Conservation (phyloP, 2,113 vertebrate species). For the Mormoops blainvillei region DNA sequence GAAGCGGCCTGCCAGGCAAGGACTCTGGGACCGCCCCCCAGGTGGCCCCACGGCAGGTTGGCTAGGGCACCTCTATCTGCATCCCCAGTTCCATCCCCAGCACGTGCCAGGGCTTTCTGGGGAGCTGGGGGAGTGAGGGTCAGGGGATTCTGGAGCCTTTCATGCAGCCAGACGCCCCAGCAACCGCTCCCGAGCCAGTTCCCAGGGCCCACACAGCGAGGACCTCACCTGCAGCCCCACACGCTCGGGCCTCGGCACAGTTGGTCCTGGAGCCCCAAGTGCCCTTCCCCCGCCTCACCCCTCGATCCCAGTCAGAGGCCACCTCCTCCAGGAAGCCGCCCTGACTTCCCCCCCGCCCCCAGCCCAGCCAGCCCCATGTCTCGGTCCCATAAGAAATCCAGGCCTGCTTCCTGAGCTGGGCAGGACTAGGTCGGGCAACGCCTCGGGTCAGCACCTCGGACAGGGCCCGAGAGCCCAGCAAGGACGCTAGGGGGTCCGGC, state of each 20-base stretch:
- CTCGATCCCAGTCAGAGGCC: background rate
- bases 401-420: background rate
- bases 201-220: rapidly evolving
- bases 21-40: background rate
- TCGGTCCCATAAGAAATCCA: background rate
- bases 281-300: rapidly evolving
- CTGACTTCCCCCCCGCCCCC: no score
- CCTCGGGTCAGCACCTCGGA: background rate
- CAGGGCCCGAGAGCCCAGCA: background rate
- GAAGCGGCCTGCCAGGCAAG: background rate
- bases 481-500: rapidly evolving
- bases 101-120: background rate
- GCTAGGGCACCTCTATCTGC: background rate
- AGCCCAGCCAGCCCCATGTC: rapidly evolving
- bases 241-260: rapidly evolving
- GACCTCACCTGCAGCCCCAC: rapidly evolving
- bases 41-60: background rate
- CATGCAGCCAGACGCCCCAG: rapidly evolving
- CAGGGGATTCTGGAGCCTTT: background rate
- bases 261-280: background rate
- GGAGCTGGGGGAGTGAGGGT: background rate
- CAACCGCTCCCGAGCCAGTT: rapidly evolving
- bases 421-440: rapidly evolving
- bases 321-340: background rate
- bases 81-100: background rate